phyloP scores from a whole-genome alignment of 2,888 invertebrate species.

The Drosophila eohydei region DNA sequence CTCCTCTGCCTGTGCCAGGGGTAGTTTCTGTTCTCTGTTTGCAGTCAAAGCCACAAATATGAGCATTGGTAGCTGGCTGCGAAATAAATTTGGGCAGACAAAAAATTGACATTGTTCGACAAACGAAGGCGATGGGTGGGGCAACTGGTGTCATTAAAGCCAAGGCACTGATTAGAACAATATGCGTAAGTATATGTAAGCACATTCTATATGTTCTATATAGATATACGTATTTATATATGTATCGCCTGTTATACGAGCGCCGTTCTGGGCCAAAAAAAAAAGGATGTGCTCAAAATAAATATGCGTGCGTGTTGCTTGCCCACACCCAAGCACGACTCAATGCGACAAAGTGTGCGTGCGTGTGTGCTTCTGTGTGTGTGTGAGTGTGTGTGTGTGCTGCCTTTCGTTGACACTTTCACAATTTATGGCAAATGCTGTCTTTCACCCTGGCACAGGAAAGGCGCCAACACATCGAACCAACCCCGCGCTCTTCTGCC shows the following conservation, averaged over 20 bases:
- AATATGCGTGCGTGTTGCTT: slow-evolving; percentile 81
- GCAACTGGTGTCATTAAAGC: slow-evolving; percentile 55
- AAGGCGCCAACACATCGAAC: slow-evolving; percentile 68
- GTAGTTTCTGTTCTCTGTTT: slow-evolving; percentile 38
- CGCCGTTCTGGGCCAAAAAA: slow-evolving; percentile 29
- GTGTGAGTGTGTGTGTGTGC: slow-evolving; percentile 48
- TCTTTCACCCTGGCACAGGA: slow-evolving; percentile 70
- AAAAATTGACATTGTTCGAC: slow-evolving; percentile 72
- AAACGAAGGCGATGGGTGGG: neutral
- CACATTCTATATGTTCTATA: slow-evolving; percentile 42
- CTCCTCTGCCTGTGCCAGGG: slow-evolving; percentile 10
- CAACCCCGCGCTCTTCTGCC: slow-evolving; percentile 27
- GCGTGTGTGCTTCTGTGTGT: slow-evolving; percentile 30
- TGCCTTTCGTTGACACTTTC: slow-evolving; percentile 82
- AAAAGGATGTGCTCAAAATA: slow-evolving; percentile 77
- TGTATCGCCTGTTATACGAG: slow-evolving; percentile 61
- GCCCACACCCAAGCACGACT: slow-evolving; percentile 51
- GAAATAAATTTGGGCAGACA: slow-evolving; percentile 75
- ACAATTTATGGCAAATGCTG: slow-evolving; percentile 81
- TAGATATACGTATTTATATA: slow-evolving; percentile 45
- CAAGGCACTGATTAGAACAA: slow-evolving; percentile 74
- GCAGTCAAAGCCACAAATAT: slow-evolving; percentile 55
- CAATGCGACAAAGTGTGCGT: slow-evolving; percentile 4
- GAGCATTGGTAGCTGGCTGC: slow-evolving; percentile 43
- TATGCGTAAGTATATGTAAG: slow-evolving; percentile 74